Evolutionary conservation across 2,797 vertebrate genomes (phyloP).

Genomic region (Hippocampus kuda): DNA sequence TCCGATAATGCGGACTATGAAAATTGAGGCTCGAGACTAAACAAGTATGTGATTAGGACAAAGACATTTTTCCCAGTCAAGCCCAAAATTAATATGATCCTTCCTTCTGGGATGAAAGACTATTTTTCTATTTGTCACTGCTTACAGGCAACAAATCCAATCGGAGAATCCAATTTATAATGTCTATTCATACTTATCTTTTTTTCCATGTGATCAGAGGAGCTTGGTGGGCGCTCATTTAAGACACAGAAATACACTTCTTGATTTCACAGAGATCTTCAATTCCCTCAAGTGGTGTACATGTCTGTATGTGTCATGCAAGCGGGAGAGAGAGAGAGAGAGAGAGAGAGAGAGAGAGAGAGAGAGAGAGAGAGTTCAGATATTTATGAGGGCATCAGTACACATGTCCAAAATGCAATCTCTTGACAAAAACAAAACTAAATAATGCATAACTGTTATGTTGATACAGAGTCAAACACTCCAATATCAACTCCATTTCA

Average conservation of each 20-base stretch:
- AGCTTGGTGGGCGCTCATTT: conserved; percentile 29
- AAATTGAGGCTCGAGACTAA: conserved; percentile 57
- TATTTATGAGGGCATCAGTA: background rate
- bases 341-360: background rate
- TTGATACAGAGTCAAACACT: background rate
- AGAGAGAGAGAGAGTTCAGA: background rate
- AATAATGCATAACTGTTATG: no score
- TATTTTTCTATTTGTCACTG: conserved; percentile 47
- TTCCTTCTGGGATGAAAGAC: conserved; percentile 47
- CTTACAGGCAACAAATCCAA: conserved; percentile 45
- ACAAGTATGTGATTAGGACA: conserved; percentile 55
- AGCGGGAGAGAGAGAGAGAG: background rate
- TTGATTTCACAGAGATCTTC: conserved; percentile 60
- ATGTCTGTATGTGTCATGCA: conserved; percentile 15
- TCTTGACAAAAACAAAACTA: background rate
- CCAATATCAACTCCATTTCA: no score
- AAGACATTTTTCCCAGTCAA: conserved; percentile 30
- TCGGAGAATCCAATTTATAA: conserved; percentile 66
- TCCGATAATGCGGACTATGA: conserved; percentile 45
- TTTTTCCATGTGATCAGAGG: conserved; percentile 48
- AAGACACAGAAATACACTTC: conserved; percentile 41
- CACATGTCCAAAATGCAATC: background rate
- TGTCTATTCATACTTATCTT: conserved; percentile 62
- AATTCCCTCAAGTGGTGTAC: conserved; percentile 39
- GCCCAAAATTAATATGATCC: conserved; percentile 51